A percentile compares a stretch with the other conserved stretches of the same genome.
phyloP scores from a whole-genome alignment of 1,140 invertebrate species.

The Papilio xuthus region DNA sequence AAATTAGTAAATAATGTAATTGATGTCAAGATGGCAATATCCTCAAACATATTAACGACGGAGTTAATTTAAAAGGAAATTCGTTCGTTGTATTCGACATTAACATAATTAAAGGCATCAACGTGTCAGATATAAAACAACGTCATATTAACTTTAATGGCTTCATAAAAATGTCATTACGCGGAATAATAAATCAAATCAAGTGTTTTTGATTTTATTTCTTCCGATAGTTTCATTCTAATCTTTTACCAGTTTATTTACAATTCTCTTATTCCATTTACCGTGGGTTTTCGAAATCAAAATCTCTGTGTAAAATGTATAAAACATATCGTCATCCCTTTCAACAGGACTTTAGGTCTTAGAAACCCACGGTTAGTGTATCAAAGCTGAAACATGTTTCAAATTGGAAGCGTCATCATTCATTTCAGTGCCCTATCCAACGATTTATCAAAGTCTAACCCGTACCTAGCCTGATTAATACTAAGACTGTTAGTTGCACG shows the following conservation, averaged over 20 bases:
- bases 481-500: neutral
- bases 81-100: neutral
- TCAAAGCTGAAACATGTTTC: neutral
- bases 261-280: neutral
- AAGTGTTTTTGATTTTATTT: no score
- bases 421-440: slow-evolving; percentile 3
- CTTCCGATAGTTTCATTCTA: neutral
- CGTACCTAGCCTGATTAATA: neutral
- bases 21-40: slow-evolving; percentile 7
- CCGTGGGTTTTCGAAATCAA: no score
- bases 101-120: neutral
- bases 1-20: slow-evolving; percentile 12
- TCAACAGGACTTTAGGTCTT: no score
- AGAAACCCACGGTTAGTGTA: no score
- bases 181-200: no score
- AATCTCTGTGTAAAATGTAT: no score
- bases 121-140: neutral
- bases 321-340: no score
- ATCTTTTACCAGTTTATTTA: neutral
- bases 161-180: neutral
- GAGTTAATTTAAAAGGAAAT: neutral
- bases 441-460: slow-evolving; percentile 8
- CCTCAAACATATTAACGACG: neutral
- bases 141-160: neutral
- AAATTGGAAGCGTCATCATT: neutral